Evolutionary conservation across 2,888 invertebrate species (phyloP).

Genomic region (Macaria notata): DNA sequence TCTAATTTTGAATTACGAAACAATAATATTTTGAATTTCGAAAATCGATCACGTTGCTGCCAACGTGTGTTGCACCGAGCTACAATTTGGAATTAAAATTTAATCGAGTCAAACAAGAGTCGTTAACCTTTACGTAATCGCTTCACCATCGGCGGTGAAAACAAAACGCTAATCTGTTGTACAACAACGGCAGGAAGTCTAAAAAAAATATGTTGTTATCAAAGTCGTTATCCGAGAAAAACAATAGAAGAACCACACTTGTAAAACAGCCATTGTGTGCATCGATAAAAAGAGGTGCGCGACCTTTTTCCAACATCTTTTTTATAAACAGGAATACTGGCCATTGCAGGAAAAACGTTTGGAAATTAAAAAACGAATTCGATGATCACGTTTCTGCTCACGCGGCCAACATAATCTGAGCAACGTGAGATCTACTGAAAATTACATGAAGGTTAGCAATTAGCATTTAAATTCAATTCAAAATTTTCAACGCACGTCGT

Average conservation of each 20-base stretch:
- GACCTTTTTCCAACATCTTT: constrained; percentile 48
- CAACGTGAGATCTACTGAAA: constrained; percentile 56
- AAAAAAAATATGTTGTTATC: constrained; percentile 60
- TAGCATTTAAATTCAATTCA: neutral
- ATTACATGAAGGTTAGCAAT: constrained; percentile 32
- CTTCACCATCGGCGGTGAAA: constrained; percentile 28
- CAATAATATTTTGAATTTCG: constrained; percentile 48
- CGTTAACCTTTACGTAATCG: constrained; percentile 43
- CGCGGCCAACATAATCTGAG: constrained; percentile 37
- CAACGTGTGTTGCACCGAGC: constrained; percentile 37
- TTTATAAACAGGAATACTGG: constrained; percentile 47
- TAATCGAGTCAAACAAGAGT: constrained; percentile 23
- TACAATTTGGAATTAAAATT: constrained; percentile 22
- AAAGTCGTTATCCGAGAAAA: constrained; percentile 56
- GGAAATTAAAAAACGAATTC: constrained; percentile 41
- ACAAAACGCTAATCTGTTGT: constrained; percentile 41
- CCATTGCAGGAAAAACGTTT: constrained; percentile 37
- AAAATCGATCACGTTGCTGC: constrained; percentile 52
- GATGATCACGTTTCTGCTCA: constrained; percentile 60
- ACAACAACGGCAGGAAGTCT: constrained; percentile 64
- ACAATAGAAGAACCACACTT: constrained; percentile 68
- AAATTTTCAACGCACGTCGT: no score
- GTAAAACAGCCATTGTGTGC: constrained; percentile 64
- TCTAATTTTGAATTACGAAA: constrained; percentile 29
- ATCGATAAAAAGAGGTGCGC: constrained; percentile 34